Conservation (phyloP, 2,888 invertebrate genomes). For the Drosophila atripex region DNA sequence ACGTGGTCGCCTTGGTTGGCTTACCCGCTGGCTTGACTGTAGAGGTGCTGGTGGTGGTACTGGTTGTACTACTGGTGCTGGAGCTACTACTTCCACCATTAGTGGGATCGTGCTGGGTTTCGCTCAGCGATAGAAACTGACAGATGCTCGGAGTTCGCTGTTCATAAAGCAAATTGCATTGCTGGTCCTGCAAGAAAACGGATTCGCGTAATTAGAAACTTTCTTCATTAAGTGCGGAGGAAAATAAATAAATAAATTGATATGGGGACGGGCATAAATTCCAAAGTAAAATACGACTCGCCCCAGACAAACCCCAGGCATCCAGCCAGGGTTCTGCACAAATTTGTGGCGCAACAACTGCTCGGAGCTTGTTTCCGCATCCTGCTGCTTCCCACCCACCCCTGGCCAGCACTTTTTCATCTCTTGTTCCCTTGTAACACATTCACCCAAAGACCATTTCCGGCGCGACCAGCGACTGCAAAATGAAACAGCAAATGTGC, state of each 20-base stretch:
- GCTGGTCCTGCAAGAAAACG: conserved; percentile 63
- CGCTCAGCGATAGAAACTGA: conserved; percentile 76
- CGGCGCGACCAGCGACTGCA: conserved; percentile 57
- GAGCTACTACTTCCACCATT: not conserved
- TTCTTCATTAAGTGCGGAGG: conserved; percentile 69
- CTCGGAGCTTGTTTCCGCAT: conserved; percentile 50
- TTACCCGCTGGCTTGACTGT: conserved; percentile 57
- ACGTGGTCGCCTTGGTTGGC: conserved; percentile 52
- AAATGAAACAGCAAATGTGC: conserved; percentile 73
- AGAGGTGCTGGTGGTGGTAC: conserved; percentile 22
- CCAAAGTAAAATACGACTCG: conserved; percentile 36
- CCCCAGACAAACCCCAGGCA: conserved; percentile 5
- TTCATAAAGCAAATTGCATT: conserved; percentile 81
- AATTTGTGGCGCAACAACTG: conserved; percentile 67
- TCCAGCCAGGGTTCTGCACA: conserved; percentile 22
- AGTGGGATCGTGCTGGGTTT: conserved; percentile 32
- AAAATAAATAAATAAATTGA: conserved; percentile 78
- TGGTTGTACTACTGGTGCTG: conserved; percentile 18
- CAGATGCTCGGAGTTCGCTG: conserved; percentile 83
- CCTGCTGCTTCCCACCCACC: conserved; percentile 9
- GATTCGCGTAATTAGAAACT: conserved; percentile 70
- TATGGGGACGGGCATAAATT: conserved; percentile 68
- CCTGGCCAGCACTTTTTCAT: conserved; percentile 1
- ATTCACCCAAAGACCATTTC: conserved; percentile 79
- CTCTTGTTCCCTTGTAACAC: conserved; percentile 69